Conservation (phyloP, 1,140 invertebrate species). For the Harpegnathos saltator region DNA sequence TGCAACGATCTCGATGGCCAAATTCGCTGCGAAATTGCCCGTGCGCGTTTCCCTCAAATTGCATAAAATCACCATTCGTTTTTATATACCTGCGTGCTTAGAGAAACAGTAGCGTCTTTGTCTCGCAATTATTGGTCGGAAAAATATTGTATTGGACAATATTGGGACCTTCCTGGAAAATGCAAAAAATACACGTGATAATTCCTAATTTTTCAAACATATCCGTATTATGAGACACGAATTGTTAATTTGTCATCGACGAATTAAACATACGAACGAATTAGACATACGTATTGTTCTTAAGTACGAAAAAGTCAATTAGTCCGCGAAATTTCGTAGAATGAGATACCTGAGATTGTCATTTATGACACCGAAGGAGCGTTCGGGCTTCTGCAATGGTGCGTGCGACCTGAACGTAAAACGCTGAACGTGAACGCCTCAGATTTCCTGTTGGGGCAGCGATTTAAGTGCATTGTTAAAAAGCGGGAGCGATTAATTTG, state of each 20-base stretch:
- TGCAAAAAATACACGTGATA: too few species aligned
- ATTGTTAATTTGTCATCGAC: too few species aligned
- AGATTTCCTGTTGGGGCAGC: conserved; percentile 28
- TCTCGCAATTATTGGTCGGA: background rate
- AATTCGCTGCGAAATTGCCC: background rate
- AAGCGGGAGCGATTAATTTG: conserved; percentile 58
- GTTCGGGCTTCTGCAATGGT: conserved; percentile 31
- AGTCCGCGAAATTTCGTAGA: background rate
- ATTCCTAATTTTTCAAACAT: too few species aligned
- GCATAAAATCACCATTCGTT: background rate
- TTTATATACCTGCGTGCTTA: background rate
- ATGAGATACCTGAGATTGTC: background rate
- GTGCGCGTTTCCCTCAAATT: background rate
- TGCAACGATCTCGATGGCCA: background rate
- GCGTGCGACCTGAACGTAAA: conserved; percentile 55
- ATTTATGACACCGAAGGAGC: conserved; percentile 25
- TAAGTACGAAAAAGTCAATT: background rate
- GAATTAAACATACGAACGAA: too few species aligned
- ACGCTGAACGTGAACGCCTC: conserved; percentile 35
- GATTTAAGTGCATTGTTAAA: conserved; percentile 58
- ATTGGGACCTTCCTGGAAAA: background rate
- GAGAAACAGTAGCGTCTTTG: background rate
- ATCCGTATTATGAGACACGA: too few species aligned
- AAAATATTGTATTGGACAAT: background rate
- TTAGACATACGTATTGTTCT: too few species aligned